Percentiles rank a stretch among this genome's conserved stretches.
Evolutionary conservation across 1,140 invertebrate genomes (phyloP).

Genomic region (Cyclina sinensis): DNA sequence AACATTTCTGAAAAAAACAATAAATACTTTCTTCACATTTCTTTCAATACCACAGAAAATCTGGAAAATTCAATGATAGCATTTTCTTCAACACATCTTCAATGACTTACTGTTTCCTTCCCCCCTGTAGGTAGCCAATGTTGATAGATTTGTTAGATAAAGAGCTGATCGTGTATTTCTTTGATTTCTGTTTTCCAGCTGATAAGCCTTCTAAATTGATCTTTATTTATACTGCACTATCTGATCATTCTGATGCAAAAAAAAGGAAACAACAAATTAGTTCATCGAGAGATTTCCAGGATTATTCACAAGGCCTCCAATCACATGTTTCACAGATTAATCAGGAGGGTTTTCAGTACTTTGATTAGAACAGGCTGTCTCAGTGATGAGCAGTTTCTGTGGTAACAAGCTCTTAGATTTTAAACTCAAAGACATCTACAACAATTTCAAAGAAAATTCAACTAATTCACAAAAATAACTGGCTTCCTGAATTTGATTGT

Average conservation of each 20-base stretch:
- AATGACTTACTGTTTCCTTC: neutral
- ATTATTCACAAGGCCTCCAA: neutral
- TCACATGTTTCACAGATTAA: neutral
- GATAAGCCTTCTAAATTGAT: conserved; percentile 41
- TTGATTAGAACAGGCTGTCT: neutral
- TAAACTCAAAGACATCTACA: neutral
- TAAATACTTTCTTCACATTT: no score
- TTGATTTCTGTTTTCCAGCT: conserved; percentile 13
- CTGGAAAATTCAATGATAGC: neutral
- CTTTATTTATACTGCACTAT: conserved; percentile 27
- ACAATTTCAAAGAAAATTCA: neutral
- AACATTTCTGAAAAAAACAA: no score
- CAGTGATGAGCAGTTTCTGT: neutral
- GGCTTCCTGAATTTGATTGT: neutral
- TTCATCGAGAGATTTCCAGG: neutral
- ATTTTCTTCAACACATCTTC: neutral
- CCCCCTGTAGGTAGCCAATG: neutral
- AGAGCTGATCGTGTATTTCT: neutral
- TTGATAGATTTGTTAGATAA: conserved; percentile 13
- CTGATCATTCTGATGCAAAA: conserved; percentile 6
- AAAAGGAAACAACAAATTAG: conserved; percentile 6
- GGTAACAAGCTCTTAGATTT: neutral
- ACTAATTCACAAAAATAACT: neutral
- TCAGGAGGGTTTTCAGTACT: neutral
- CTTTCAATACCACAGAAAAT: no score